phyloP scores from a whole-genome alignment of 2,113 vertebrate species.

The Triplophysa tibetana region DNA sequence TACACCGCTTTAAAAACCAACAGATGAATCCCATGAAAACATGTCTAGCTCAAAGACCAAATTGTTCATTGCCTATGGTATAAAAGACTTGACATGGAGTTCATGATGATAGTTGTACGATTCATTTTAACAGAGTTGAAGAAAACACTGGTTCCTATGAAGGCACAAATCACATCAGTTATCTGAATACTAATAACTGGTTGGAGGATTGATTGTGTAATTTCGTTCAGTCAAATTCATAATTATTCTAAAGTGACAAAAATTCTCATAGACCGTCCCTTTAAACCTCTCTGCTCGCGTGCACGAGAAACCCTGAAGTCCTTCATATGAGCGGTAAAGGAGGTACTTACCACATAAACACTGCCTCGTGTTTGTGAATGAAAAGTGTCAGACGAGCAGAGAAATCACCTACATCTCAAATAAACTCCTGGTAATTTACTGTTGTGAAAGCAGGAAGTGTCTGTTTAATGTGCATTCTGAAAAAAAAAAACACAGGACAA shows the following conservation, averaged over 20 bases:
- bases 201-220: not conserved
- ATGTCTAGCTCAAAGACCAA: not conserved
- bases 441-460: not conserved
- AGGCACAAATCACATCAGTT: not conserved
- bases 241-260: slow-evolving; percentile 1
- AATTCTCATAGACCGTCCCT: not conserved
- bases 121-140: not conserved
- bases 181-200: not conserved
- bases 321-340: not conserved
- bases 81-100: not conserved
- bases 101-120: not conserved
- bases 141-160: not conserved
- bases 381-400: not conserved
- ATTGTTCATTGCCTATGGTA: too few species aligned
- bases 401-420: not conserved
- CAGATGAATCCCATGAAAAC: slow-evolving; percentile 10
- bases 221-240: not conserved
- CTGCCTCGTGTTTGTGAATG: not conserved
- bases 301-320: not conserved
- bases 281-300: not conserved
- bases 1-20: not conserved
- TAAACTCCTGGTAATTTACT: not conserved
- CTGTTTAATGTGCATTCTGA: not conserved
- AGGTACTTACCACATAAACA: not conserved
- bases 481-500: too few species aligned